Conservation (phyloP, 2,888 invertebrate species). For the Tigriopus californicus region DNA sequence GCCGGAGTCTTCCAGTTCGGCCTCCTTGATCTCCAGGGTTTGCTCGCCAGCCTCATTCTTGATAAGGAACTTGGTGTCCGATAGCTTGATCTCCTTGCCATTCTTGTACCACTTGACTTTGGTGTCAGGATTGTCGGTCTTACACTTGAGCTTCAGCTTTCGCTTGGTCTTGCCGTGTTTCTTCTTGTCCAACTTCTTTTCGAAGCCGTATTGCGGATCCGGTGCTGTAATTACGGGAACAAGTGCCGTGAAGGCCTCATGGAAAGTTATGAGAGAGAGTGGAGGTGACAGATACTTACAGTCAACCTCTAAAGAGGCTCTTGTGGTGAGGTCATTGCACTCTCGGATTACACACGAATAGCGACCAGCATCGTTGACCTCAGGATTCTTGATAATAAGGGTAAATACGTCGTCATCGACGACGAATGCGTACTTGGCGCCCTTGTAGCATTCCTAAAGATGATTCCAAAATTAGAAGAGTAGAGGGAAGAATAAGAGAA, state of each 20-base stretch:
- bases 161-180: constrained; percentile 14
- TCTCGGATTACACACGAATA: constrained; percentile 13
- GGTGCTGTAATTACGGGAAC: constrained; percentile 10
- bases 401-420: constrained; percentile 9
- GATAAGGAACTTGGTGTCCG: constrained; percentile 10
- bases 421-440: constrained; percentile 5
- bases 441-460: constrained; percentile 16
- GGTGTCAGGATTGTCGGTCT: constrained; percentile 9
- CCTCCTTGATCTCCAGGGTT: neutral
- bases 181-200: constrained; percentile 10
- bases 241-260: neutral
- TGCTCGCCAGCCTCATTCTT: neutral
- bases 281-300: constrained; percentile 14
- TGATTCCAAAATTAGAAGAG: no score
- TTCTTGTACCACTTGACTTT: constrained; percentile 16
- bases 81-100: constrained; percentile 10
- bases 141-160: constrained; percentile 10
- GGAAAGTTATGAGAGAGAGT: no score
- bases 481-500: no score
- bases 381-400: constrained; percentile 15
- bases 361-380: constrained; percentile 4
- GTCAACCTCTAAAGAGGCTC: constrained; percentile 13
- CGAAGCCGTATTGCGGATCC: constrained; percentile 13
- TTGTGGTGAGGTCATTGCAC: constrained; percentile 15
- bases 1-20: constrained; percentile 11